Base-by-base conservation (phyloP, 2,888 invertebrate species). In the Parapristionchus giblindavisi region DNA sequence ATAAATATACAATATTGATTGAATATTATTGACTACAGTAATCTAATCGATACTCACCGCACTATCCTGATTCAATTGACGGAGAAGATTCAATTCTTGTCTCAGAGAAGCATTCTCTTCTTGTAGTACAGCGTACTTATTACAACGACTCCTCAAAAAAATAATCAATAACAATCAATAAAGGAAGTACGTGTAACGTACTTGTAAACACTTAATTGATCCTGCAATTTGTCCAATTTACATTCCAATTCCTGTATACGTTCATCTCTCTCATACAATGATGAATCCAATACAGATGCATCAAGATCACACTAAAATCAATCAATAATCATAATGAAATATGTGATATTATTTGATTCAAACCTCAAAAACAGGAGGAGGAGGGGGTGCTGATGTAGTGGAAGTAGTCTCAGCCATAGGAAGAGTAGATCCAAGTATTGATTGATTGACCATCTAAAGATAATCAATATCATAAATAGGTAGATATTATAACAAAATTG, bases 161-260 rank as follows among this genome's bases (percentile, higher is more conserved):
- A n/a, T n/a, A n/a, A n/a, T n/a, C n/a, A n/a, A n/a, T n/a, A n/a
- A n/a, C n/a, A n/a, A n/a, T n/a, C n/a, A n/a, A n/a, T n/a, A n/a
- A n/a, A n/a, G n/a, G 4, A 17, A 11, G 52, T n/a, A 17, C 4
- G 52, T 24, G 24, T n/a, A 43, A 43, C 63, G 40, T 43, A 65
- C 63, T 43, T 65, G 63, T 43, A 65, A 8, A 43, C 17, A 8
- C 43, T 43, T 0, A 65, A 17, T 65, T 65, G 63, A 29, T 65
- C 63, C 17, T 4, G 4, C 0, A 43, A 40, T 32, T 43, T 65
- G 29, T 65, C 43, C 43, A 65, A 21, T 65, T 65, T 29, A 14
- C 17, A 65, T 29, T 65, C 63, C 29, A 65, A 43, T 43, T 29
- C 29, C 34, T 65, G 43, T 29, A 65, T 65, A 27, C 43, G 34